Conservation (phyloP, 2,797 vertebrate genomes). For the Tiaroga cobitis region DNA sequence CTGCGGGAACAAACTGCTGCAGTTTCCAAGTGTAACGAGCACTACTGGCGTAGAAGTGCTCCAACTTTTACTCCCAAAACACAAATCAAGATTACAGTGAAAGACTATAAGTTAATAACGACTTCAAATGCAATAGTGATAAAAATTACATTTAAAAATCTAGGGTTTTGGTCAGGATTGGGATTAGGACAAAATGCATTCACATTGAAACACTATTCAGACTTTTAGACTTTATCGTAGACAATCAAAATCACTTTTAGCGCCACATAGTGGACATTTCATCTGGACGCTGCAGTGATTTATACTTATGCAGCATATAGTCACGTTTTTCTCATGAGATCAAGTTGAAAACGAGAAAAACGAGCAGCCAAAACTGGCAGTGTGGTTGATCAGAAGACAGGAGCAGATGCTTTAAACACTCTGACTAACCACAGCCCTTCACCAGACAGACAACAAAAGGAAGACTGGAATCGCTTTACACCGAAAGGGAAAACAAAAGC, state of each 20-base stretch:
- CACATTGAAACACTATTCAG: not conserved
- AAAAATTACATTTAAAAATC: not conserved
- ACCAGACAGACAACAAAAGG: conserved; percentile 13
- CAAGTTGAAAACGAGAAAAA: not conserved
- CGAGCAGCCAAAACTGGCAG: conserved; percentile 8
- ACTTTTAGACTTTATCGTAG: not conserved
- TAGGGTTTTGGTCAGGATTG: not conserved
- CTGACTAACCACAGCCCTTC: conserved; percentile 24
- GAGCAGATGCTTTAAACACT: not conserved
- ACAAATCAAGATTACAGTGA: not conserved
- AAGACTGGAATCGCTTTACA: not conserved
- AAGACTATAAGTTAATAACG: not conserved
- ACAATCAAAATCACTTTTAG: not conserved
- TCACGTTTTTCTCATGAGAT: not conserved
- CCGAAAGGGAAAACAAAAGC: conserved; percentile 7
- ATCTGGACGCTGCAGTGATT: not conserved
- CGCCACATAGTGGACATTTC: not conserved
- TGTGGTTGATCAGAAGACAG: not conserved
- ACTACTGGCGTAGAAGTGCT: not conserved
- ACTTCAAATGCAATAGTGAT: not conserved
- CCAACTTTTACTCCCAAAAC: not conserved
- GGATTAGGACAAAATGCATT: not conserved
- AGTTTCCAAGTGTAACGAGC: not conserved
- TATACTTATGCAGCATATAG: not conserved
- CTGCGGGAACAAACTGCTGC: not conserved